Evolutionary conservation across 2,113 vertebrate genomes (phyloP).

Genomic region (Ceratotherium simum): DNA sequence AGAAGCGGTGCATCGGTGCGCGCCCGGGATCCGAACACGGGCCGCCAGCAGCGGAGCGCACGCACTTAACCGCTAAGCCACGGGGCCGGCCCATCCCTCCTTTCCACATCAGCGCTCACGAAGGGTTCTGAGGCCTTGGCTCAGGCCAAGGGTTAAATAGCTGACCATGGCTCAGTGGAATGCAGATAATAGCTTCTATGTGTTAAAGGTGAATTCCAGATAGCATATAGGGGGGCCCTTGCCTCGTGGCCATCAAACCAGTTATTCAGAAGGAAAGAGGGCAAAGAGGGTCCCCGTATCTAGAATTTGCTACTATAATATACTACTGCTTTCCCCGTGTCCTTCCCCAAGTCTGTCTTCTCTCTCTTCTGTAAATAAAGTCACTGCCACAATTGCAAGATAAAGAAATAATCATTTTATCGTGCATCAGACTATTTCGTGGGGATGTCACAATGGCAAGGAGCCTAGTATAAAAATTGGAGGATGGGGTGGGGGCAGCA

Average conservation of each 20-base stretch:
- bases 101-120: neutral
- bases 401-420: slow-evolving; percentile 78
- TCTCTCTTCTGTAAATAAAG: slow-evolving; percentile 8
- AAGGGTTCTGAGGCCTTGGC: neutral
- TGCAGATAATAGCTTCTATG: neutral
- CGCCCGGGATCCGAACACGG: too few relatives aligned
- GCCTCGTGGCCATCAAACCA: neutral
- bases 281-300: neutral
- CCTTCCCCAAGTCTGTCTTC: neutral
- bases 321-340: neutral
- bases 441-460: slow-evolving; percentile 65
- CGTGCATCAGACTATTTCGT: slow-evolving; percentile 62
- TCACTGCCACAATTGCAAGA: slow-evolving; percentile 60
- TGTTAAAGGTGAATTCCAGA: neutral
- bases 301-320: neutral
- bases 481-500: neutral
- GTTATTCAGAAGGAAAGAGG: neutral
- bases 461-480: slow-evolving; percentile 63
- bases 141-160: neutral
- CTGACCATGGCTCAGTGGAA: neutral
- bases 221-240: neutral
- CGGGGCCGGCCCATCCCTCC: too few relatives aligned
- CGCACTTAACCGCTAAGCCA: too few relatives aligned
- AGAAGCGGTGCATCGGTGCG: too few relatives aligned
- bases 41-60: too few relatives aligned